phyloP scores from a whole-genome alignment of 2,888 invertebrate genomes.

The Bruchidius siliquastri region DNA sequence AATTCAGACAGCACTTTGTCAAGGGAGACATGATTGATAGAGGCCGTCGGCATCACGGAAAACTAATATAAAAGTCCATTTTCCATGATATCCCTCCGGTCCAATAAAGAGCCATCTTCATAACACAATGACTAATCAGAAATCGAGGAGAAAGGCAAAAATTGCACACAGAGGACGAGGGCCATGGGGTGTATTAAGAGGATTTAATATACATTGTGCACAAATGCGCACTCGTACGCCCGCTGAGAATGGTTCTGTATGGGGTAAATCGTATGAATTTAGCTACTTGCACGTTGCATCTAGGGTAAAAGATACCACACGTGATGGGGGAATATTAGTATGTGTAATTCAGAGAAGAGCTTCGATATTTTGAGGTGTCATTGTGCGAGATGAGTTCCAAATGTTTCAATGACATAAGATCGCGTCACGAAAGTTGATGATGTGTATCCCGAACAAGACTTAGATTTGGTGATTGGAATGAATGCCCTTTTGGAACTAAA shows the following conservation, averaged over 20 bases:
- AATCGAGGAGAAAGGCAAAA: conserved; percentile 16
- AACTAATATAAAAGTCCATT: conserved; percentile 25
- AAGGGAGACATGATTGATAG: conserved; percentile 19
- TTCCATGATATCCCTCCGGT: conserved; percentile 21
- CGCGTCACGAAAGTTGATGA: no score
- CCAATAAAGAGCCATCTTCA: conserved; percentile 19
- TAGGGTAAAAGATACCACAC: not conserved
- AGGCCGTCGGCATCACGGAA: conserved; percentile 11
- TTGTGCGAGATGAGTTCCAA: not conserved
- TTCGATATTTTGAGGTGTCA: not conserved
- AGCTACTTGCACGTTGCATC: not conserved
- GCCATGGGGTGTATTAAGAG: conserved; percentile 6
- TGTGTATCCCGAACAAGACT: no score
- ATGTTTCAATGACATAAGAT: no score
- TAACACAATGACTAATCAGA: conserved; percentile 23
- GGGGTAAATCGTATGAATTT: not conserved
- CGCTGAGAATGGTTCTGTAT: not conserved
- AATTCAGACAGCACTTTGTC: conserved; percentile 7
- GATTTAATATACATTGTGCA: conserved; percentile 12
- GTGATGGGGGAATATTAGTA: not conserved
- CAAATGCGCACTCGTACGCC: not conserved
- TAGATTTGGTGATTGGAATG: no score
- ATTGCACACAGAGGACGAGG: conserved; percentile 6
- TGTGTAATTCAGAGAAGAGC: not conserved
- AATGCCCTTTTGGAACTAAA: no score